Conservation (phyloP, 1,140 invertebrate species). For the Drosophila pectinifera region DNA sequence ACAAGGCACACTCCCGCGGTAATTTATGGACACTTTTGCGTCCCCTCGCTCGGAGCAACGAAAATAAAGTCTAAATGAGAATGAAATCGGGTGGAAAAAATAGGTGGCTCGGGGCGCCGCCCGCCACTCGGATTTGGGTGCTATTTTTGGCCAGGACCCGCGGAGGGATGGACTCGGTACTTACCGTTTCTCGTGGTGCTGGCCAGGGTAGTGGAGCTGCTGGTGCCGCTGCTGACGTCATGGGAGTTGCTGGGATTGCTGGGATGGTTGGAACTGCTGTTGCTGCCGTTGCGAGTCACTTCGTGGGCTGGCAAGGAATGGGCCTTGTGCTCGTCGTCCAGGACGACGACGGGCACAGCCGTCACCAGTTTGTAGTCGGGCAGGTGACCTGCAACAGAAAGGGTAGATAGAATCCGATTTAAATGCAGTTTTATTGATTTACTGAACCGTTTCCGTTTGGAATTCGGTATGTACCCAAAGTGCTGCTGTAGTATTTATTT, state of each 20-base stretch:
- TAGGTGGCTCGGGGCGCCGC: conserved; percentile 36
- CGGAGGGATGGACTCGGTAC: conserved; percentile 8
- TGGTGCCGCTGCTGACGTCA: conserved; percentile 39
- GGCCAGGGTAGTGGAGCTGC: conserved; percentile 47
- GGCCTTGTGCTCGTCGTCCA: conserved; percentile 86
- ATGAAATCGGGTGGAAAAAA: conserved; percentile 10
- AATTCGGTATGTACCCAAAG: too few relatives aligned
- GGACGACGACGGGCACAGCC: conserved; percentile 87
- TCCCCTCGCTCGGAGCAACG: not conserved
- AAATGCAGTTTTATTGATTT: not conserved
- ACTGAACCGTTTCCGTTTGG: not conserved
- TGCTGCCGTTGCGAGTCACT: conserved; percentile 18
- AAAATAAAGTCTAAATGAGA: conserved; percentile 31
- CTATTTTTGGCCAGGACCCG: conserved; percentile 37
- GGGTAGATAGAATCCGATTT: not conserved
- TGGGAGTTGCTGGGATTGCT: conserved; percentile 16
- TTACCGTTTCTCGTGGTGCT: conserved; percentile 80
- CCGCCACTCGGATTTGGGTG: conserved; percentile 29
- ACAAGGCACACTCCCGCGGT: conserved; percentile 10
- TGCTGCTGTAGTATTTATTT: too few relatives aligned
- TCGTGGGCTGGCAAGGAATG: conserved; percentile 24
- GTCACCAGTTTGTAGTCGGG: conserved; percentile 87
- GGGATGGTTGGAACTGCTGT: conserved; percentile 15
- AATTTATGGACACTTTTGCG: conserved; percentile 44
- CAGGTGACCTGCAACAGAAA: conserved; percentile 62